These are phyloP conservation scores for Ophion slaviceki DNA, from an alignment of 2,888 invertebrate genomes.

Conservation along the genomic window DNA sequence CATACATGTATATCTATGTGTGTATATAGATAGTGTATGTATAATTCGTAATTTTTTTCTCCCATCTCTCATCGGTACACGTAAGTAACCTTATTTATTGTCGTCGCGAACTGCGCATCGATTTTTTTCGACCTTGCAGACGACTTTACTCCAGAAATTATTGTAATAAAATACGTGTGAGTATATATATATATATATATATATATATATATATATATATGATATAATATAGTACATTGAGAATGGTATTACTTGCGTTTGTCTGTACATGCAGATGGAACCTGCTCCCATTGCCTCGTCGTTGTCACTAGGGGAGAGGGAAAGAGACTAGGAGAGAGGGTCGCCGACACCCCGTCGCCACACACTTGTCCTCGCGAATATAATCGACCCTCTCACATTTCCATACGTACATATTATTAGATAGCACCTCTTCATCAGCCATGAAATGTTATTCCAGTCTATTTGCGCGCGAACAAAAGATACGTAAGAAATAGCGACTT, in stretches of 20 bases:
- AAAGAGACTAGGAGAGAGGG: not conserved
- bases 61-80: not conserved
- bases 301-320: not conserved
- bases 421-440: conserved; percentile 22
- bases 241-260: conserved; percentile 12
- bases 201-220: too few species aligned
- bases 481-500: not conserved
- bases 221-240: conserved; percentile 10
- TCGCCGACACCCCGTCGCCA: conserved; percentile 57
- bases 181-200: conserved; percentile 14
- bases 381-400: conserved; percentile 46
- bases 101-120: conserved; percentile 38
- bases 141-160: conserved; percentile 39
- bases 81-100: conserved; percentile 33
- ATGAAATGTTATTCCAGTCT: not conserved
- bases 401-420: conserved; percentile 14
- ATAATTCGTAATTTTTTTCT: not conserved
- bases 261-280: conserved; percentile 16
- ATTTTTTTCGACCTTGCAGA: conserved; percentile 56
- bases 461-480: conserved; percentile 1
- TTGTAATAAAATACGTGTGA: conserved; percentile 38
- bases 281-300: conserved; percentile 26
- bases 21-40: not conserved
- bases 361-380: conserved; percentile 46
- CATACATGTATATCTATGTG: not conserved